A percentile compares a stretch with the other conserved stretches of the same genome.
Conservation (phyloP, 2,113 vertebrate species). For the Morone saxatilis region DNA sequence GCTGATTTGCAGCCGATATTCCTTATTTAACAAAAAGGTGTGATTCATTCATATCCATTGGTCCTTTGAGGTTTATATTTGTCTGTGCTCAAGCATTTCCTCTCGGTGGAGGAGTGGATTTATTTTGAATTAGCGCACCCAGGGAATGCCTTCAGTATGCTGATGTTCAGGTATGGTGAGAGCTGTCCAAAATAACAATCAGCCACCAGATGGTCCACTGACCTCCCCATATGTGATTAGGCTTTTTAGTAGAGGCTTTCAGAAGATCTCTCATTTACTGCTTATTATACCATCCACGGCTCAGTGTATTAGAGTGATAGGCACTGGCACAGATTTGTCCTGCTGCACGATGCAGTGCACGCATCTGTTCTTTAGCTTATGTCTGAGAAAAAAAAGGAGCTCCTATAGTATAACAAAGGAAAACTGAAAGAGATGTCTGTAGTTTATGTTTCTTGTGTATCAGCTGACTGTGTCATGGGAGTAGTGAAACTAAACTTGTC, state of each 20-base stretch:
- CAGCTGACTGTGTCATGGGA: background rate
- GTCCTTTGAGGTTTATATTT: constrained; percentile 29
- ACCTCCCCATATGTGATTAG: constrained; percentile 76
- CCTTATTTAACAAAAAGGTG: background rate
- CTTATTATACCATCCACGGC: constrained; percentile 62
- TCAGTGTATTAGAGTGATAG: constrained; percentile 48
- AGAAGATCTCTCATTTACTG: constrained; percentile 68
- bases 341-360: constrained; percentile 36
- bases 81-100: background rate
- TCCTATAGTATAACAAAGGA: constrained; percentile 40
- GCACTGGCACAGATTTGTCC: constrained; percentile 58
- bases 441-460: background rate
- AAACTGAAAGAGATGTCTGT: constrained; percentile 3
- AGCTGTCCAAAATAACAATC: constrained; percentile 65
- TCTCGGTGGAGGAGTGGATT: constrained; percentile 3
- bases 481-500: constrained; percentile 19
- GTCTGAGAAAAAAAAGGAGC: constrained; percentile 18
- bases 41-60: background rate
- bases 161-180: constrained; percentile 66
- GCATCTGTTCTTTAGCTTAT: constrained; percentile 52
- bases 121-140: constrained; percentile 11
- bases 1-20: background rate
- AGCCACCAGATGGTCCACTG: constrained; percentile 75
- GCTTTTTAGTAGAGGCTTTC: constrained; percentile 67
- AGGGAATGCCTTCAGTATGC: constrained; percentile 33